phyloP scores from a whole-genome alignment of 2,113 vertebrate species.

The Odobenus rosmarus region DNA sequence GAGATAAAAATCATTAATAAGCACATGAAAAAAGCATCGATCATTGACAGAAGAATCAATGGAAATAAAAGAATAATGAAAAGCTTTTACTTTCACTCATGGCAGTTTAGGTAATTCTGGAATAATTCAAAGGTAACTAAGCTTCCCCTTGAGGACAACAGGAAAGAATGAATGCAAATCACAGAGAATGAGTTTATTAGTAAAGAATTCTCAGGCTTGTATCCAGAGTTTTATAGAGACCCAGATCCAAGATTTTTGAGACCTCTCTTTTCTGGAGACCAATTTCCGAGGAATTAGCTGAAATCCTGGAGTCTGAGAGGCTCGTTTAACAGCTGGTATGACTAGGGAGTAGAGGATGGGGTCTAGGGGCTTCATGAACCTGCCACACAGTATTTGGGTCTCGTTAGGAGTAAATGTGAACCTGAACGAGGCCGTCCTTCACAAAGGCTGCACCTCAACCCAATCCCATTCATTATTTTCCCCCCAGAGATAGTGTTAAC shows the following conservation, averaged over 20 bases:
- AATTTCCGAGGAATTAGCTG: not conserved
- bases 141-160: not conserved
- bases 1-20: constrained; percentile 25
- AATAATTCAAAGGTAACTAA: not conserved
- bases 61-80: not conserved
- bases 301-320: not conserved
- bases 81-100: not conserved
- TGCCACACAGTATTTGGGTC: accelerated
- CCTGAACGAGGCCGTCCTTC: too few species aligned
- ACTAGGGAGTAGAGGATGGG: not conserved
- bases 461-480: not conserved
- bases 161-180: not conserved
- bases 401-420: not conserved
- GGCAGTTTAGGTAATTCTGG: not conserved
- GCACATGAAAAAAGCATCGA: constrained; percentile 1
- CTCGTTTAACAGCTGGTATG: accelerated
- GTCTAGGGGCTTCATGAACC: accelerated
- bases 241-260: not conserved
- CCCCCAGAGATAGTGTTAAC: not conserved
- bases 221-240: not conserved
- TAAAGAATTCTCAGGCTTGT: not conserved
- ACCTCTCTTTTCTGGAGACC: not conserved
- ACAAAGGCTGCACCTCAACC: not conserved
- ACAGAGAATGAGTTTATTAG: not conserved
- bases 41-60: not conserved